phyloP scores from a whole-genome alignment of 2,797 vertebrate species.

The Scolopax rusticola region DNA sequence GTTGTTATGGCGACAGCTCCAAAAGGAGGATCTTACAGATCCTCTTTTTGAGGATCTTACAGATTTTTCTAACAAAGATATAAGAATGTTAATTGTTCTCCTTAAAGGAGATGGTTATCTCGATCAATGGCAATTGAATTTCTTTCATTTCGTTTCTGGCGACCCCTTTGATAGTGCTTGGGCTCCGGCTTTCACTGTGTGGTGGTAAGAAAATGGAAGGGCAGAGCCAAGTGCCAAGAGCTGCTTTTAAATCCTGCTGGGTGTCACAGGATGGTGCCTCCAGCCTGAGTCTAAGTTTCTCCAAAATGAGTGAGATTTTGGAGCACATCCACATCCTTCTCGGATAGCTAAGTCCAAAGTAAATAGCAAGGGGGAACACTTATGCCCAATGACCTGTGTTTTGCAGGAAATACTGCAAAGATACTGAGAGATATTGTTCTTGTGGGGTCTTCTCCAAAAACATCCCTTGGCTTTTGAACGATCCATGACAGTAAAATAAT shows the following conservation, averaged over 20 bases:
- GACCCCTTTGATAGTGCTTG: not conserved
- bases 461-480: not conserved
- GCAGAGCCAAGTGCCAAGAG: not conserved
- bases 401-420: not conserved
- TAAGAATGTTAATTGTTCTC: not conserved
- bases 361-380: not conserved
- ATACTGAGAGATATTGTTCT: not conserved
- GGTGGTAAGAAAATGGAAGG: not conserved
- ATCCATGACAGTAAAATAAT: not conserved
- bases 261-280: not conserved
- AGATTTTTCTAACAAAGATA: not conserved
- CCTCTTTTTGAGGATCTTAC: not conserved
- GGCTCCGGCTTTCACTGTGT: not conserved
- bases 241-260: not conserved
- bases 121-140: not conserved
- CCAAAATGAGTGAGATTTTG: not conserved
- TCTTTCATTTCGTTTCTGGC: not conserved
- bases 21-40: not conserved
- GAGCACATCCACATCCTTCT: not conserved
- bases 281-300: not conserved
- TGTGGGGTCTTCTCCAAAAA: not conserved
- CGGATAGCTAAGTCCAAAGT: not conserved
- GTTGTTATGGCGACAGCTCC: constrained; percentile 46
- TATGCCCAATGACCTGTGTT: not conserved
- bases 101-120: not conserved